Conservation (phyloP, 53 echinoderm and acorn worm genomes). For the Arbacia lixula region DNA sequence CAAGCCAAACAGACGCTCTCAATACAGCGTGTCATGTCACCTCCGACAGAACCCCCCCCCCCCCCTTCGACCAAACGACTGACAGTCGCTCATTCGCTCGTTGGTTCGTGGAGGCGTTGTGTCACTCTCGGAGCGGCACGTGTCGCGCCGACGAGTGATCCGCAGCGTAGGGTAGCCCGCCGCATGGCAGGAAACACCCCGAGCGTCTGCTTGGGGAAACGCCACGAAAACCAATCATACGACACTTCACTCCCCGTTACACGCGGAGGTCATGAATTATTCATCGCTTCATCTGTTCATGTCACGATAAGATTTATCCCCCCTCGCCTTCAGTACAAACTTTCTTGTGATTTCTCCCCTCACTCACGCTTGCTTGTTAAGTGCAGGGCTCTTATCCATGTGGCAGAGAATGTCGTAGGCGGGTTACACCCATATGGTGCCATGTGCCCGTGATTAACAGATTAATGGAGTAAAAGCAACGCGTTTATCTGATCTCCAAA, state of each 20-base stretch:
- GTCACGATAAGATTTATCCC: not conserved
- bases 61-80: no score
- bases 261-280: conserved; percentile 14
- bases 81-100: no score
- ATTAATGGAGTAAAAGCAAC: no score
- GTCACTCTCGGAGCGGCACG: not conserved
- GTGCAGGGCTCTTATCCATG: not conserved
- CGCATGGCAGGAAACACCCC: not conserved
- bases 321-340: no score
- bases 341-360: not conserved
- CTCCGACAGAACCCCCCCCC: no score
- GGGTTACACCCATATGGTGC: conserved; percentile 5
- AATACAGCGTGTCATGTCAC: no score
- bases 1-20: no score
- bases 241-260: not conserved
- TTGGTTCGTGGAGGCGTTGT: not conserved
- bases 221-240: conserved; percentile 18
- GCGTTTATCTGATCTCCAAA: no score
- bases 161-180: not conserved
- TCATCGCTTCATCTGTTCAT: conserved; percentile 23
- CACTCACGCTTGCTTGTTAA: not conserved
- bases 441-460: no score
- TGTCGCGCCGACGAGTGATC: conserved; percentile 1
- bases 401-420: not conserved
- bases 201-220: not conserved